Conservation (phyloP, 2,113 vertebrate genomes). For the Micronycteris hirsuta region DNA sequence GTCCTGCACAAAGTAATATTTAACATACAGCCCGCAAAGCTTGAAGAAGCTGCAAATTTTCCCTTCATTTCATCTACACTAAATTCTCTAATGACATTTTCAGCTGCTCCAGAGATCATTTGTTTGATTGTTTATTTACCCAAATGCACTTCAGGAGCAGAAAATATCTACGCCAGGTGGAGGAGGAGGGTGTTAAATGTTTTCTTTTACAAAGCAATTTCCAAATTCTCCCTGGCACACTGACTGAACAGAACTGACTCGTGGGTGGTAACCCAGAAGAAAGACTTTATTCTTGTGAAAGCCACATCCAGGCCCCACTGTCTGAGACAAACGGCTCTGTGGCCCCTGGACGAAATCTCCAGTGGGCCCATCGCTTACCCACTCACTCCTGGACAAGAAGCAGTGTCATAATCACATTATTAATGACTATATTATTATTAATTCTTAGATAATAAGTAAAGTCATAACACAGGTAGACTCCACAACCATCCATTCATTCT, state of each 20-base stretch:
- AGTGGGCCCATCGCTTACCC: neutral
- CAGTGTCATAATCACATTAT: neutral
- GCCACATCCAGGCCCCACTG: neutral
- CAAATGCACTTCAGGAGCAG: neutral
- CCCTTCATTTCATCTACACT: neutral
- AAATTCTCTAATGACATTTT: constrained; percentile 7
- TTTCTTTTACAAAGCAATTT: neutral
- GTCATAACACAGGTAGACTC: neutral
- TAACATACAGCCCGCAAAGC: neutral
- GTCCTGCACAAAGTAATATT: neutral
- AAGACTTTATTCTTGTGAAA: neutral
- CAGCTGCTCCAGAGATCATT: neutral
- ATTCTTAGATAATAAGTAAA: neutral
- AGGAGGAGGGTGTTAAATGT: neutral
- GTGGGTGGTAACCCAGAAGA: neutral
- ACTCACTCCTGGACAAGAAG: neutral
- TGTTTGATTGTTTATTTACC: constrained; percentile 13
- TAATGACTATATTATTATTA: neutral
- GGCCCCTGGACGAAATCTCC: neutral
- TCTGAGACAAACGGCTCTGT: neutral
- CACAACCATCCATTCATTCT: neutral
- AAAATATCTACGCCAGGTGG: neutral
- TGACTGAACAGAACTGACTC: neutral
- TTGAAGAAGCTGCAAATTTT: neutral
- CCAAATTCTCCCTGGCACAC: neutral